Conservation (phyloP, 2,888 invertebrate genomes). For the Tipula helvola region DNA sequence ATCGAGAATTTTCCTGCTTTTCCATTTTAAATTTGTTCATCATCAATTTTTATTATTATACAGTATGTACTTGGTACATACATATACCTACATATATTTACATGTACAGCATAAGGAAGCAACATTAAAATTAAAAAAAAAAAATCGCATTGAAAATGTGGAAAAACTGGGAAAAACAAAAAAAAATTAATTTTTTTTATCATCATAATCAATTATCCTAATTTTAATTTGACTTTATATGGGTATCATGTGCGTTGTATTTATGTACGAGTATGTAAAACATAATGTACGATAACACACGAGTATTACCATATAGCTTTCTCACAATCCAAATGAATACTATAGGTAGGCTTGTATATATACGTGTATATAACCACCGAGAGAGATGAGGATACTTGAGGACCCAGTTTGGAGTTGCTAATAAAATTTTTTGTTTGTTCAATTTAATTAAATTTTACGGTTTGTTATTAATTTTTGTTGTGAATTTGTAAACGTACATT, state of each 20-base stretch:
- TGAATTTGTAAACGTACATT: not conserved
- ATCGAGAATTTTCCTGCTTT: not conserved
- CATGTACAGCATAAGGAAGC: not conserved
- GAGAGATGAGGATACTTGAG: not conserved
- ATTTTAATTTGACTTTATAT: conserved; percentile 4
- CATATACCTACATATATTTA: not conserved
- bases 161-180: not conserved
- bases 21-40: not conserved
- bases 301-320: not conserved
- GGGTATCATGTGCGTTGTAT: not conserved
- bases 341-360: not conserved
- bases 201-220: not conserved
- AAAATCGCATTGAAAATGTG: not conserved
- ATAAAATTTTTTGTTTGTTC: not conserved
- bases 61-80: not conserved
- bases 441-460: not conserved
- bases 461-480: not conserved
- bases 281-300: not conserved
- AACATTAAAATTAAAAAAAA: not conserved
- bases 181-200: not conserved
- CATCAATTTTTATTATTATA: not conserved
- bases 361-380: not conserved
- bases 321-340: too few relatives aligned
- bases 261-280: not conserved
- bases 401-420: not conserved